Percentiles rank a stretch among this genome's conserved stretches.
Conservation (phyloP, 2,113 vertebrate genomes). For the Bos taurus region DNA sequence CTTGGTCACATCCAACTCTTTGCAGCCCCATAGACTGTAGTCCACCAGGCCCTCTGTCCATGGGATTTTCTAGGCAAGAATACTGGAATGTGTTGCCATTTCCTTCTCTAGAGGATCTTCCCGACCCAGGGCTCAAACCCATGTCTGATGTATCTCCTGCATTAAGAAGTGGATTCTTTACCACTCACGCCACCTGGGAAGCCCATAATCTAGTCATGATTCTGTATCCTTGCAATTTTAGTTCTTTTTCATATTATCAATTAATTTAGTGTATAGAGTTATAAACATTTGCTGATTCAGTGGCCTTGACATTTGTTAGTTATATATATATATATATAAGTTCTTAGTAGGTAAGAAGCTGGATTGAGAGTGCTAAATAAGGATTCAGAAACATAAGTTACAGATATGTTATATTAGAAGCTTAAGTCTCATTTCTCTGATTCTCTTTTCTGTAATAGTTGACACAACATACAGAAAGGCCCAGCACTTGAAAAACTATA, state of each 20-base stretch:
- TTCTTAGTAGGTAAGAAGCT: background rate
- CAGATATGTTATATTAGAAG: background rate
- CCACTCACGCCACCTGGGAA: background rate
- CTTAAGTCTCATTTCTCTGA: background rate
- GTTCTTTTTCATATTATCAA: background rate
- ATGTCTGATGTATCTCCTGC: background rate
- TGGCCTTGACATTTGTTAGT: background rate
- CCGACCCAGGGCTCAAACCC: background rate
- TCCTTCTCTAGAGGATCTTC: background rate
- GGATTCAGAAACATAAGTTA: constrained; percentile 13
- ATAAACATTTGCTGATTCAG: background rate
- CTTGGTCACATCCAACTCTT: background rate
- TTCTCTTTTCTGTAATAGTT: background rate
- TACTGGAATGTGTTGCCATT: background rate
- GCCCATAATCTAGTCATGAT: background rate
- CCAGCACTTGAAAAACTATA: background rate
- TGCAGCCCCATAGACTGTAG: background rate
- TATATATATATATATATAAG: background rate
- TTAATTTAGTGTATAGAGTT: background rate
- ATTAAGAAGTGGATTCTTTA: background rate
- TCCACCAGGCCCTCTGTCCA: background rate
- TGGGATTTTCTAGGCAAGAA: background rate
- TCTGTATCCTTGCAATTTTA: background rate
- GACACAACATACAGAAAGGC: background rate
- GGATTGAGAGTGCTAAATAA: background rate